Percentiles rank a stretch among this genome's conserved stretches.
These are phyloP conservation scores for Coryphaenoides rupestris DNA, from an alignment of 2,113 vertebrate genomes.

Conservation along the genomic window DNA sequence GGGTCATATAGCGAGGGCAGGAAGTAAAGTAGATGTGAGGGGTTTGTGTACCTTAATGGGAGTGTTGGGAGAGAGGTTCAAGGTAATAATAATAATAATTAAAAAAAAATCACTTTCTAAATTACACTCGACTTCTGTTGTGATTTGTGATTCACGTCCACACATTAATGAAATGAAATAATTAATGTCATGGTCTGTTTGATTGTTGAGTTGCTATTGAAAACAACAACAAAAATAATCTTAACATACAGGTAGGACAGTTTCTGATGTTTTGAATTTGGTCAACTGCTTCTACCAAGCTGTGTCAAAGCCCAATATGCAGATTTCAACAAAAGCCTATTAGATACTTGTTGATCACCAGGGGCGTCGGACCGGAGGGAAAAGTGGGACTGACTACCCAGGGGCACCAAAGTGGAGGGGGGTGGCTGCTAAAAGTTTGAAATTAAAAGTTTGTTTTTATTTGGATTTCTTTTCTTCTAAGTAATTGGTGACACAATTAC, in stretches of 20 bases:
- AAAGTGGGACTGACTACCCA: no score
- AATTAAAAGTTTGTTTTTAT: no score
- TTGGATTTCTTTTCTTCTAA: no score
- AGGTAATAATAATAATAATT: slow-evolving; percentile 64
- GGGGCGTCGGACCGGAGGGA: no score
- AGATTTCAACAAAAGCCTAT: not conserved
- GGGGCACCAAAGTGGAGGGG: no score
- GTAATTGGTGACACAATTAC: no score
- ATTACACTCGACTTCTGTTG: slow-evolving; percentile 38
- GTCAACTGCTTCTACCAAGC: not conserved
- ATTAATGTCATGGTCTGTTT: no score
- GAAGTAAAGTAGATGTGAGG: slow-evolving; percentile 34
- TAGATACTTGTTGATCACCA: no score
- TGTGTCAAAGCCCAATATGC: no score
- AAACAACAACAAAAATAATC: not conserved
- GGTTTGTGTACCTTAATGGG: slow-evolving; percentile 32
- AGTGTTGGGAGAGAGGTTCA: slow-evolving; percentile 56
- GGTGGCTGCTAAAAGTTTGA: no score
- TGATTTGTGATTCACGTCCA: slow-evolving; percentile 2
- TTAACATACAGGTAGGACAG: no score
- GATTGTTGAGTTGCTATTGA: no score
- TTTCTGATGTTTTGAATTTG: slow-evolving; percentile 14
- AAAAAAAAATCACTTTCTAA: slow-evolving; percentile 63
- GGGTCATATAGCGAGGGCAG: slow-evolving; percentile 16
- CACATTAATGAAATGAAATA: slow-evolving; percentile 16